Evolutionary conservation across 2,888 invertebrate species (phyloP), one percentile per base, ranked within the genome.

Genomic region (Nomada goodeniana): DNA sequence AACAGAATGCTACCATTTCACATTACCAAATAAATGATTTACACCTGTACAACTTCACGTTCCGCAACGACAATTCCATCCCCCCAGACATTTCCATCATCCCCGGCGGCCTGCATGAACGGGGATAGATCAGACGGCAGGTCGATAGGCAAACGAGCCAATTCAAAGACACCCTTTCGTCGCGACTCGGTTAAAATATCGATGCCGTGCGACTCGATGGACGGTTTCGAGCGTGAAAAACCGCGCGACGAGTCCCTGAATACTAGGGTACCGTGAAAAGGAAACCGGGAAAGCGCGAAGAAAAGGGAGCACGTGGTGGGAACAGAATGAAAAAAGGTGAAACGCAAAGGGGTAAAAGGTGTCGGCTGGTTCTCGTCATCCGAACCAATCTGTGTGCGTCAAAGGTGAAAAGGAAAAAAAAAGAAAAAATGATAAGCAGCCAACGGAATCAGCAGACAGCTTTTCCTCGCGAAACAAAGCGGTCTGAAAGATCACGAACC

Each of bases 381-480:
- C 57, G 69, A 68, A 86, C 80, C 84, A 86, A 86, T 86, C 86
- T 84, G 75, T 71, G 68, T 52, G 63, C 65, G 85, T 84, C 82
- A 86, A 86, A 86, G 70, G 76, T 84, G 70, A 70, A 82, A 82
- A 29, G 7, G 0, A 29, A 36, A 36, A 7, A 36, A 36, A 7
- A 7, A 36, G 7, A 7, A 36, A 36, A 36, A 36, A 82, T 86
- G 82, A 86, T 81, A 86, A 84, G 63, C 74, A 61, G 55, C n/a
- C 77, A 64, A 76, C 84, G 79, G 36, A 79, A 82, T 78, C 76
- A 74, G 83, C 52, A 60, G 52, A 26, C 73, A 29, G 59, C 76
- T 52, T 26, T 78, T 59, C 36, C 64, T 63, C 52, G 76, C 44
- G 76, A 64, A 75, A 86, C 81, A 86, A 86, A 79, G 67, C 65